A percentile compares a stretch with the other conserved stretches of the same genome.
Conservation (phyloP, 2,113 vertebrate genomes). For the Ptilorrhoa leucosticta region DNA sequence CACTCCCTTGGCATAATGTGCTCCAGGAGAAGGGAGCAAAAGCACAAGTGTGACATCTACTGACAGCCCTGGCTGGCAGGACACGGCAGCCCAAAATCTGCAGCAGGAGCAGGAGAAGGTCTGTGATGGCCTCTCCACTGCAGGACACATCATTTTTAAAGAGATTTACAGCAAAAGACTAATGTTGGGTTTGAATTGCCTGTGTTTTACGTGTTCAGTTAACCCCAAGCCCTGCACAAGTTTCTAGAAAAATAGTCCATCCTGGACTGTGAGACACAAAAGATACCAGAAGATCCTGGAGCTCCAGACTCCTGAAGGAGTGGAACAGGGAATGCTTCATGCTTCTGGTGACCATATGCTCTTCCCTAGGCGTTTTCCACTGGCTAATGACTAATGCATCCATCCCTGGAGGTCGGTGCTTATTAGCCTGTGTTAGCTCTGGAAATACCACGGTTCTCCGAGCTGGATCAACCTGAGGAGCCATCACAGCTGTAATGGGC, state of each 20-base stretch:
- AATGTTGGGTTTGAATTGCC: neutral
- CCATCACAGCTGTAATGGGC: neutral
- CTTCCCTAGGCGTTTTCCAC: neutral
- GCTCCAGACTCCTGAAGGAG: neutral
- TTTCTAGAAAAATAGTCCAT: neutral
- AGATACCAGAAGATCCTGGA: neutral
- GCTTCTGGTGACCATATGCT: neutral
- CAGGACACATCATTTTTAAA: neutral
- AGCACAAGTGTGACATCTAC: slow-evolving; percentile 66
- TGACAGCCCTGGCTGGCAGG: slow-evolving; percentile 8
- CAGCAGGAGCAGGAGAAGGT: neutral
- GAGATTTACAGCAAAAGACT: neutral
- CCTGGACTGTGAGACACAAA: neutral
- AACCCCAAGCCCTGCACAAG: neutral
- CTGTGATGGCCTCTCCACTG: neutral
- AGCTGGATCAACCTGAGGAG: neutral
- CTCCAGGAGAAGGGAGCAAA: neutral
- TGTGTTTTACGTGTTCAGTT: accelerated
- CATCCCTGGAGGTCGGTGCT: neutral
- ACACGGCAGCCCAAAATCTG: neutral
- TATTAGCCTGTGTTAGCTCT: neutral
- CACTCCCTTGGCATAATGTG: neutral
- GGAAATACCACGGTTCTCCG: neutral
- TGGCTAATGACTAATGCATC: neutral
- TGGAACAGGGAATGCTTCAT: neutral